Evolutionary conservation across 2,113 vertebrate genomes (phyloP).

Genomic region (Gnathonemus longibarbis): DNA sequence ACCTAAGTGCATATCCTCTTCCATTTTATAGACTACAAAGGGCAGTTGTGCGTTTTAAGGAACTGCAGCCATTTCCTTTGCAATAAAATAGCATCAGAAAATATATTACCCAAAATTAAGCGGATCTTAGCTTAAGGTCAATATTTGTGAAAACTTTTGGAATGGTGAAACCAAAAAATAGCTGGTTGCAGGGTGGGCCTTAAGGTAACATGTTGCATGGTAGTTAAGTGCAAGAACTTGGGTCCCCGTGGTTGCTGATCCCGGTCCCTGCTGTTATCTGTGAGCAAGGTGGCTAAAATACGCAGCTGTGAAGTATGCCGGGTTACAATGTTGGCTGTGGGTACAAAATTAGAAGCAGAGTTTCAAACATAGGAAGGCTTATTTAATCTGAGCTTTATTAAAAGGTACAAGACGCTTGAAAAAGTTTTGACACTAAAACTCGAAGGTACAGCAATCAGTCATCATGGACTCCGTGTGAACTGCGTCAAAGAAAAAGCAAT

Average conservation of each 20-base stretch:
- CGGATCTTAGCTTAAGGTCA: neutral
- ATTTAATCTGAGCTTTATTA: slow-evolving; percentile 58
- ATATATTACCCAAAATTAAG: neutral
- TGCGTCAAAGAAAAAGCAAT: slow-evolving; percentile 13
- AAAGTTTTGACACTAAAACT: slow-evolving; percentile 43
- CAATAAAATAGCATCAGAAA: neutral
- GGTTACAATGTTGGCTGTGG: neutral
- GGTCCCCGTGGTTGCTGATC: neutral
- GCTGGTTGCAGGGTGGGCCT: neutral
- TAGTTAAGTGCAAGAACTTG: neutral
- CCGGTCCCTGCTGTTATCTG: neutral
- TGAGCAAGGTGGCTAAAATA: neutral
- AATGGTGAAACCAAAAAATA: neutral
- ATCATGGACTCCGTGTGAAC: slow-evolving; percentile 26
- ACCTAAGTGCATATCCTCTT: neutral
- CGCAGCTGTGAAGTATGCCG: neutral
- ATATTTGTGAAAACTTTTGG: neutral
- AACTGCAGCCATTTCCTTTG: neutral
- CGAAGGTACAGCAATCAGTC: slow-evolving; percentile 37
- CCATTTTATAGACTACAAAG: neutral
- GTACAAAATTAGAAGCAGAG: neutral
- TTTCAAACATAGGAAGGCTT: slow-evolving; percentile 3
- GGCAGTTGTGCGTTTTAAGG: neutral
- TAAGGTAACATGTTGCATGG: neutral
- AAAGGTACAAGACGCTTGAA: slow-evolving; percentile 55